Conservation (phyloP, 2,888 invertebrate genomes). For the Tenthredo scrophulariae region DNA sequence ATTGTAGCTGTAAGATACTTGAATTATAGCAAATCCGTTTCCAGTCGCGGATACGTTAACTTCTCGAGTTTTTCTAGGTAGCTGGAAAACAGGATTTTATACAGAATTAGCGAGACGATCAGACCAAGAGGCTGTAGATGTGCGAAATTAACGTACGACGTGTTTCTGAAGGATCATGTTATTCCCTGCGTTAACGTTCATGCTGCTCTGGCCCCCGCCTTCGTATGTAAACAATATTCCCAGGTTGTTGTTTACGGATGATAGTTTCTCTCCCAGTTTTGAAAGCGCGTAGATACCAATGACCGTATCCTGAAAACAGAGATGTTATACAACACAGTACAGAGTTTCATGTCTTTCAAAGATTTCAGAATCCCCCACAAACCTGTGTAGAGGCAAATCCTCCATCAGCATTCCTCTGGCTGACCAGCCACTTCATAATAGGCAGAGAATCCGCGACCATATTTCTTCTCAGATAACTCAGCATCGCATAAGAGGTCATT, state of each 20-base stretch:
- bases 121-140: background rate
- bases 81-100: constrained; percentile 67
- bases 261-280: constrained; percentile 82
- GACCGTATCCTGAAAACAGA: constrained; percentile 83
- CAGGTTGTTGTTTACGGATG: constrained; percentile 79
- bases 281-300: constrained; percentile 87
- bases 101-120: background rate
- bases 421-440: constrained; percentile 86
- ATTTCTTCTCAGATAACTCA: constrained; percentile 82
- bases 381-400: constrained; percentile 87
- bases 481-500: constrained; percentile 93
- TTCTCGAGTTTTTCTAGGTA: constrained; percentile 81
- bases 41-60: constrained; percentile 90
- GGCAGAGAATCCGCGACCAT: constrained; percentile 81
- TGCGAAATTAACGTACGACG: constrained; percentile 80
- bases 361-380: background rate
- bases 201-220: constrained; percentile 80
- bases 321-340: background rate
- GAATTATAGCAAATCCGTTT: constrained; percentile 88
- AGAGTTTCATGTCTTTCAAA: too few species aligned
- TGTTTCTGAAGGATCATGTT: constrained; percentile 90
- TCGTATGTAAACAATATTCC: constrained; percentile 81
- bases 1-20: constrained; percentile 90
- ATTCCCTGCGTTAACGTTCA: constrained; percentile 88
- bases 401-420: constrained; percentile 85